phyloP scores from a whole-genome alignment of 2,797 vertebrate species.

The Argya squamiceps region DNA sequence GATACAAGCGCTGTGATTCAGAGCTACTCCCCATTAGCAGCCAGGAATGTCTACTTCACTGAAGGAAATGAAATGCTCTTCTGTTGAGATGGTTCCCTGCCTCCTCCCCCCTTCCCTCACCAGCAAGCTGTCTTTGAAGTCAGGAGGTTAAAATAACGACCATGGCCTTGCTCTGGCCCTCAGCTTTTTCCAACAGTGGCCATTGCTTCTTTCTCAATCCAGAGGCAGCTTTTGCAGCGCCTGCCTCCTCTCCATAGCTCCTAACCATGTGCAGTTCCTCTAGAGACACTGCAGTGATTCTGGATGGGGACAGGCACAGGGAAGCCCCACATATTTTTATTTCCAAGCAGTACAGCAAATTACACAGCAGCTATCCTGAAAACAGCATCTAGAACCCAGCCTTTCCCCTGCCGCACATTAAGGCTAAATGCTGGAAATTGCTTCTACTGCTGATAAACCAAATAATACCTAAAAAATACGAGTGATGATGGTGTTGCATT shows the following conservation, averaged over 20 bases:
- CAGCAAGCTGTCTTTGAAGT: conserved; percentile 81
- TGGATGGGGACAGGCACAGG: background rate
- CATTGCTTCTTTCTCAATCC: conserved; percentile 62
- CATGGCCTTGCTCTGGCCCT: conserved; percentile 61
- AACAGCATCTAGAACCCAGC: background rate
- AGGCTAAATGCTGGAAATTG: conserved; percentile 68
- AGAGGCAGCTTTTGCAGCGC: background rate
- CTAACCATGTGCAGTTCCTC: background rate
- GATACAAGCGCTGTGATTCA: conserved; percentile 85
- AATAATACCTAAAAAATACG: background rate
- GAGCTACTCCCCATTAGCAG: conserved; percentile 80
- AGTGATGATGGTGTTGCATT: conserved; percentile 34
- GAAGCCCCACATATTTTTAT: background rate
- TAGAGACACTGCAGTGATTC: background rate
- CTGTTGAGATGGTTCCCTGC: conserved; percentile 78
- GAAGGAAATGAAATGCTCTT: conserved; percentile 87
- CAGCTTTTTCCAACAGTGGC: conserved; percentile 72
- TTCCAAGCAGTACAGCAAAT: background rate
- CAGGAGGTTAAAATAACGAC: conserved; percentile 88
- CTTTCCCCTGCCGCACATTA: background rate
- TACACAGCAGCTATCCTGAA: background rate
- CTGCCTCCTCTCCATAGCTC: background rate
- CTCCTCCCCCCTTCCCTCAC: conserved; percentile 43
- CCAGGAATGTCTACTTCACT: conserved; percentile 81
- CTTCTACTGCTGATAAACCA: conserved; percentile 23